Conservation (phyloP, 2,797 vertebrate species). For the Malacoraja senta region DNA sequence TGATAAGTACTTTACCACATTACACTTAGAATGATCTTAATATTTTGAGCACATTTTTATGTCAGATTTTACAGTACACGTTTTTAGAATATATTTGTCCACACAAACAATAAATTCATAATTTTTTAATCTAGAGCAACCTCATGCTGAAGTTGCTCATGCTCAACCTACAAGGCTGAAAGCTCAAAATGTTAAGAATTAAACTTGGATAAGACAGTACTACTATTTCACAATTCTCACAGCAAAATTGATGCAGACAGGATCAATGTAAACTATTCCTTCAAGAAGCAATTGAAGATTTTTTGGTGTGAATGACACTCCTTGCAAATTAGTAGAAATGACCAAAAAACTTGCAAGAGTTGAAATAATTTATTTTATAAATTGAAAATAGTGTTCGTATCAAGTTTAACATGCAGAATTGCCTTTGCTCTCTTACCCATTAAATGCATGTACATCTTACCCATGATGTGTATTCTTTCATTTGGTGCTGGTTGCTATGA, state of each 20-base stretch:
- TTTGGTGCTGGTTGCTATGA: slow-evolving; percentile 99
- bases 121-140: not conserved
- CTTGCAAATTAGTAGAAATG: not conserved
- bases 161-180: not conserved
- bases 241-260: not conserved
- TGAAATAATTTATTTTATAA: not conserved
- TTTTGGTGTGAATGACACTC: not conserved
- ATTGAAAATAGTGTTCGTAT: not conserved
- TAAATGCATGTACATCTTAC: slow-evolving; percentile 57
- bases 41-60: not conserved
- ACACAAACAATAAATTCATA: not conserved
- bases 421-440: not conserved
- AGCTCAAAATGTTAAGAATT: not conserved
- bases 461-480: slow-evolving; percentile 99
- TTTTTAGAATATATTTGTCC: not conserved
- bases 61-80: not conserved
- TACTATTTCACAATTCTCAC: not conserved
- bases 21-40: not conserved
- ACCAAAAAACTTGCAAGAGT: not conserved
- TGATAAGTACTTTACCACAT: not conserved
- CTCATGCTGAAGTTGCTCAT: not conserved
- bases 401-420: not conserved
- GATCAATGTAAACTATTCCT: not conserved
- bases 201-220: not conserved
- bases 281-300: not conserved